Base-by-base conservation (phyloP, 2,113 vertebrate species). In the Oenanthe melanoleuca region DNA sequence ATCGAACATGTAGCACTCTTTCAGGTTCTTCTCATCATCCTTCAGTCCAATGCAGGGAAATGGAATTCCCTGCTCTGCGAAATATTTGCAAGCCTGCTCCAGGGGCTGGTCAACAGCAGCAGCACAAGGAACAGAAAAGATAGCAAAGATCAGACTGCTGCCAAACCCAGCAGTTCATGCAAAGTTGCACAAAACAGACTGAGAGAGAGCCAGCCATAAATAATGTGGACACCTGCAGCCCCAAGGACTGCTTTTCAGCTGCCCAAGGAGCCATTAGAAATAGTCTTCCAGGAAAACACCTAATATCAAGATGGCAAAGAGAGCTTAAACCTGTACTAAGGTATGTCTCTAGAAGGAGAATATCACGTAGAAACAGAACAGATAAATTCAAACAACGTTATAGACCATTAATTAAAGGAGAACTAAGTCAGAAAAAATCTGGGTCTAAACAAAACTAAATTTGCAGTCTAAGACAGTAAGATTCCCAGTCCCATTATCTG, bases 1-100 rank as follows among this genome's bases (percentile, higher is more conserved):
- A 65, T 96, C 95, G 2, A 98, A 96, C 71, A 98, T 56, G 73
- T 98, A 98, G 63, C 98, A 98, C 37, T 98, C 98, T 71, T 98
- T 98, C 77, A 98, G 90, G 28, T 93, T 88, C 9, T 97, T 97
- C 74, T 97, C 95, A 6, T 97, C 97, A 1, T 97, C 96, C 12
- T 69, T 92, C 75, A 98, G 34, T 8, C 82, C 34, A 0, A 96
- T 92, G n/a, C 69, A 95, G 28, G 98, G 98, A 92, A 98, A 98
- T 0, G 97, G 98, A 81, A 98, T 98, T 67, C 87, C 96, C 88
- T 98, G 98, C 45, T 87, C 25, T 0, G 65, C 61, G n/a, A 98
- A 98, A 84, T 98, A 98, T 25, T 57, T 96, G 31, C 97, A 98
- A 31, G 98, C 97, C 65, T 98, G 97, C 45, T 97, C 95, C 89